phyloP scores from a whole-genome alignment of 2,888 invertebrate species.

The Mesochorus sp. region DNA sequence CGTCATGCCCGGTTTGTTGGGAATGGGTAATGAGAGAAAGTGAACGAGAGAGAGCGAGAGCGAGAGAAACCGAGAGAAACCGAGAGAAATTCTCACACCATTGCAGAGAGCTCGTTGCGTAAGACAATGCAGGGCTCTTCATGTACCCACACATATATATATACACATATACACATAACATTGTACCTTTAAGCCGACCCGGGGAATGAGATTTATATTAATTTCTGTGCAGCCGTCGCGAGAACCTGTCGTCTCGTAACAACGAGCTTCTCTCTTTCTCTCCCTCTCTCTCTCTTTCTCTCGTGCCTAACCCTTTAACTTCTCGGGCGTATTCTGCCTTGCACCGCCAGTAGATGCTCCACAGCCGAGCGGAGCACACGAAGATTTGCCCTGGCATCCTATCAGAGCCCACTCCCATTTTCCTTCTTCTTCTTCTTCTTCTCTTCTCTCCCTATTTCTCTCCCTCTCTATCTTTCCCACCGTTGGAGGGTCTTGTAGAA shows the following conservation, averaged over 20 bases:
- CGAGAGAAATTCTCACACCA: conserved; percentile 11
- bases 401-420: no score
- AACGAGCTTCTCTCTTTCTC: conserved; percentile 41
- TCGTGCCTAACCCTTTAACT: conserved; percentile 20
- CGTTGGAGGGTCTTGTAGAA: conserved; percentile 36
- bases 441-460: conserved; percentile 2
- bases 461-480: conserved; percentile 3
- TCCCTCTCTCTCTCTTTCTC: not conserved
- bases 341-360: not conserved
- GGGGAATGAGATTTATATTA: conserved; percentile 78
- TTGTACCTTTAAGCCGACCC: conserved; percentile 58
- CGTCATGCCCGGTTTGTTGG: conserved; percentile 65
- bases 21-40: conserved; percentile 65
- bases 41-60: conserved; percentile 58
- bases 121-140: conserved; percentile 67
- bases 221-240: conserved; percentile 73
- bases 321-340: conserved; percentile 39
- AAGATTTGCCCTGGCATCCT: conserved; percentile 44
- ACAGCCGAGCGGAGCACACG: conserved; percentile 29
- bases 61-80: not conserved
- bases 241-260: conserved; percentile 59
- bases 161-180: conserved; percentile 25
- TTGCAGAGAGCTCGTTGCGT: conserved; percentile 59
- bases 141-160: not conserved
- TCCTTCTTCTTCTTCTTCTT: no score